These are phyloP conservation scores for Notospermus geniculatus DNA, from an alignment of 1,140 invertebrate genomes.

Conservation along the genomic window DNA sequence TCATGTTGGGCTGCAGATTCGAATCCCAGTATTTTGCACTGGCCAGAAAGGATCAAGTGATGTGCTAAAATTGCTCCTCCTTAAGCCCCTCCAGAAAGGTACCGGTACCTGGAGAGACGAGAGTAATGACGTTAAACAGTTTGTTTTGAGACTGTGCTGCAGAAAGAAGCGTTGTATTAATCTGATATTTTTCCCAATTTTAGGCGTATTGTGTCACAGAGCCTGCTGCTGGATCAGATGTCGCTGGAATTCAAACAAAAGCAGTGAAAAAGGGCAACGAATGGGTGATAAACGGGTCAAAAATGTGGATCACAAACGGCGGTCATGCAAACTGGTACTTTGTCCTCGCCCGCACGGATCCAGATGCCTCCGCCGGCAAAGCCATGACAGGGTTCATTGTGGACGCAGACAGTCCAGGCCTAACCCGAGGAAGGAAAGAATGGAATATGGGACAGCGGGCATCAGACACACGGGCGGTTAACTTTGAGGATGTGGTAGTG, in stretches of 20 bases:
- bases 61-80: neutral
- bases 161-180: too few relatives aligned
- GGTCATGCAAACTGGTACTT: constrained; percentile 98
- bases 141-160: too few relatives aligned
- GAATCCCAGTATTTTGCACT: too few relatives aligned
- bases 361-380: constrained; percentile 82
- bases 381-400: constrained; percentile 97
- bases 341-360: constrained; percentile 91
- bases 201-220: constrained; percentile 84
- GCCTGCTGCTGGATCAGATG: constrained; percentile 69
- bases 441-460: constrained; percentile 95
- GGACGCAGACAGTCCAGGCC: constrained; percentile 81
- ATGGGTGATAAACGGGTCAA: constrained; percentile 92
- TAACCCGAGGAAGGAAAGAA: constrained; percentile 89
- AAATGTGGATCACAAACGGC: constrained; percentile 99
- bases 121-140: neutral
- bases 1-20: too few relatives aligned
- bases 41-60: too few relatives aligned
- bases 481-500: constrained; percentile 94
- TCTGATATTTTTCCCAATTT: too few relatives aligned
- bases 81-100: too few relatives aligned
- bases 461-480: constrained; percentile 93
- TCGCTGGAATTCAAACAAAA: constrained; percentile 82
- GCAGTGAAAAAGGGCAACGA: constrained; percentile 91
- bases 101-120: neutral